Percentiles rank a stretch among this genome's conserved stretches.
phyloP scores from a whole-genome alignment of 2,888 invertebrate genomes.

The Panorpa germanica region DNA sequence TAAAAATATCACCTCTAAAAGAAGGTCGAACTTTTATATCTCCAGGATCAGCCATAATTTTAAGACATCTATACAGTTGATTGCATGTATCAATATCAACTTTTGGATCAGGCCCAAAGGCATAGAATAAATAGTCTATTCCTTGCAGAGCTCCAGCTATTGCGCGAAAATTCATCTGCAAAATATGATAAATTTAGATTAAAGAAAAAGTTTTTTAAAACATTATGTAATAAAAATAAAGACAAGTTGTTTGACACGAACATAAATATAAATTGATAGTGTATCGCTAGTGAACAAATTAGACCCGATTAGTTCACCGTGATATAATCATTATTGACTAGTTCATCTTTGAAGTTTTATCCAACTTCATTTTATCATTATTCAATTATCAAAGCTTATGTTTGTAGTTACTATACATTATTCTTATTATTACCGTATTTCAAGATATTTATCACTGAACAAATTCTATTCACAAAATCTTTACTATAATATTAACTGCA shows the following conservation, averaged over 20 bases:
- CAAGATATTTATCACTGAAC: too few relatives aligned
- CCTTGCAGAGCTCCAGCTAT: conserved; percentile 15
- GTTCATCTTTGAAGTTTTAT: too few relatives aligned
- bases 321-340: too few relatives aligned
- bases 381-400: too few relatives aligned
- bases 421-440: too few relatives aligned
- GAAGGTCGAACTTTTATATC: conserved; percentile 12
- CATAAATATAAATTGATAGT: too few relatives aligned
- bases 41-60: conserved; percentile 13
- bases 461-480: background rate
- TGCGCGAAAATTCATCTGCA: conserved; percentile 13
- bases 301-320: too few relatives aligned
- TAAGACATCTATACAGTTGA: conserved; percentile 14
- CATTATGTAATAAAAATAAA: background rate
- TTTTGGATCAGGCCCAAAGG: conserved; percentile 13
- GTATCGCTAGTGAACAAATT: too few relatives aligned
- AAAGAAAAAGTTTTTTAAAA: background rate
- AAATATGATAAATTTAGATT: too few relatives aligned
- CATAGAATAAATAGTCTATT: conserved; percentile 13
- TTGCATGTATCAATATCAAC: conserved; percentile 12
- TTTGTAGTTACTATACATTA: too few relatives aligned
- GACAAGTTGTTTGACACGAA: background rate
- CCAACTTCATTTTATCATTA: too few relatives aligned
- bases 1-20: conserved; percentile 11
- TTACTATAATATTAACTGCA: background rate